These are phyloP conservation scores for Carterocephalus palaemon DNA, from an alignment of 2,888 invertebrate species.

Conservation along the genomic window DNA sequence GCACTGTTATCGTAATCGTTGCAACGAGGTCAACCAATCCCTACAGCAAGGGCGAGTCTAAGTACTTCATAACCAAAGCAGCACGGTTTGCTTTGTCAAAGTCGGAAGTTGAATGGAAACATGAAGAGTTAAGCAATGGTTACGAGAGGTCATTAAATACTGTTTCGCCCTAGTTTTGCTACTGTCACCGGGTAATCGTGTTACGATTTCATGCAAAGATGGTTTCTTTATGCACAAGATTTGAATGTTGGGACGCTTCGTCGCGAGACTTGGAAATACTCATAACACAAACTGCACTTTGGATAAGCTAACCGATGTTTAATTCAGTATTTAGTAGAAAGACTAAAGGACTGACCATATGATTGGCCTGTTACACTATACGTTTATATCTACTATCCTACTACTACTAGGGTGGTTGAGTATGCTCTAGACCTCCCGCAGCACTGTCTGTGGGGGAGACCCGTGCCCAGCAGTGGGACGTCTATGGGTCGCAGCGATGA, in stretches of 20 bases:
- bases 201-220: conserved; percentile 2
- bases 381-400: too few relatives aligned
- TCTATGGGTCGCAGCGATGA: too few relatives aligned
- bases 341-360: too few relatives aligned
- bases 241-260: not conserved
- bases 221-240: conserved; percentile 4
- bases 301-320: too few relatives aligned
- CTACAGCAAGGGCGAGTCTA: conserved; percentile 24
- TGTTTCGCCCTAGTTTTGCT: conserved; percentile 13
- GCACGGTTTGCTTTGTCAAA: conserved; percentile 35
- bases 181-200: conserved; percentile 5
- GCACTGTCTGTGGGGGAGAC: too few relatives aligned
- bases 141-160: conserved; percentile 17
- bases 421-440: too few relatives aligned
- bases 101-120: conserved; percentile 17
- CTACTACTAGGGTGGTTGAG: too few relatives aligned
- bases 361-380: too few relatives aligned
- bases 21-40: conserved; percentile 30
- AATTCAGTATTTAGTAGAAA: too few relatives aligned
- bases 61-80: conserved; percentile 33
- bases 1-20: conserved; percentile 28
- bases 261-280: too few relatives aligned
- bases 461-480: too few relatives aligned
- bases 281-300: too few relatives aligned
- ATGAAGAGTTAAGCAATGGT: conserved; percentile 6